These are phyloP conservation scores for Corythucha ciliata DNA, from an alignment of 2,888 invertebrate genomes.

Conservation along the genomic window DNA sequence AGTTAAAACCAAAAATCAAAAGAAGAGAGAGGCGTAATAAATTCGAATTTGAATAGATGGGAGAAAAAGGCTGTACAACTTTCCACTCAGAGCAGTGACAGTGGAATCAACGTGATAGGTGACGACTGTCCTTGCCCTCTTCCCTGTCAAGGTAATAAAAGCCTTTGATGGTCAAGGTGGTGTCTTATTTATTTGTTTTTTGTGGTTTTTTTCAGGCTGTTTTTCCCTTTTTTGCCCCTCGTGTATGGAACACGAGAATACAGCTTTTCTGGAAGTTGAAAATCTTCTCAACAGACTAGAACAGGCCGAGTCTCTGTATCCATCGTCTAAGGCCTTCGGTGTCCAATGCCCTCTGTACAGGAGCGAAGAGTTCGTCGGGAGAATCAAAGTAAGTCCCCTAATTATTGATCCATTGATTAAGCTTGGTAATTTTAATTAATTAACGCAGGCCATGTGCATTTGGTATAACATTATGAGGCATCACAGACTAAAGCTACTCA, in stretches of 20 bases:
- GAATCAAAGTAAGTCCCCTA: conserved; percentile 48
- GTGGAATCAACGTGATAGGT: conserved; percentile 33
- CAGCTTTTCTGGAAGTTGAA: conserved; percentile 65
- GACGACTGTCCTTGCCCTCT: conserved; percentile 6
- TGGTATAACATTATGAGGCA: conserved; percentile 87
- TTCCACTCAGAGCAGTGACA: conserved; percentile 34
- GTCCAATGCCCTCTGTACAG: conserved; percentile 60
- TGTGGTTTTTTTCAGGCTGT: conserved; percentile 49
- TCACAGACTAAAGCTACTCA: conserved; percentile 68
- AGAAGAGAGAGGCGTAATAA: not conserved
- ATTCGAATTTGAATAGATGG: conserved; percentile 28
- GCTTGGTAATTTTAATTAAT: conserved; percentile 42
- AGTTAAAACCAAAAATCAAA: not conserved
- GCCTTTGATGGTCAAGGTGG: not conserved
- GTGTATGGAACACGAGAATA: conserved; percentile 62
- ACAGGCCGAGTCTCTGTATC: conserved; percentile 69
- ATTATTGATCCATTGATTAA: not conserved
- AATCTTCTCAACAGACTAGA: conserved; percentile 62
- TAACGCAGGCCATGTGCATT: conserved; percentile 65
- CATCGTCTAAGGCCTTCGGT: conserved; percentile 71
- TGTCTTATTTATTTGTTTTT: conserved; percentile 17
- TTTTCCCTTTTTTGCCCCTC: conserved; percentile 59
- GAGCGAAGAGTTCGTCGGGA: conserved; percentile 53
- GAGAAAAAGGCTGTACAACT: conserved; percentile 29
- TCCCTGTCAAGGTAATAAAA: not conserved